phyloP scores from a whole-genome alignment of 2,888 invertebrate genomes.

The Oxystoma pomonae region DNA sequence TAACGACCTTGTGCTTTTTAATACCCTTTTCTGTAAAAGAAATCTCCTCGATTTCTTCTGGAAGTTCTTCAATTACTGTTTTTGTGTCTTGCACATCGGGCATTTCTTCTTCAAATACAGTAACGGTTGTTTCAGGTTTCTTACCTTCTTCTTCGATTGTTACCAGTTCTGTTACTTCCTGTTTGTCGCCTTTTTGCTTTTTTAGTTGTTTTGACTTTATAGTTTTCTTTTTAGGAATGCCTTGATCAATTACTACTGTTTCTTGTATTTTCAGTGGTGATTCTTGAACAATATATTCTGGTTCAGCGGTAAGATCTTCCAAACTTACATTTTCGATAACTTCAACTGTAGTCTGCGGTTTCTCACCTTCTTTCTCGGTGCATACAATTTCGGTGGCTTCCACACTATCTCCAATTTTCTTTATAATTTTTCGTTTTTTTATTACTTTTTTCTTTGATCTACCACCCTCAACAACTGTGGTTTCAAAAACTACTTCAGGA shows the following conservation, averaged over 20 bases:
- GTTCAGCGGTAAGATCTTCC: constrained; percentile 24
- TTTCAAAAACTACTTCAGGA: constrained; percentile 29
- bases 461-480: constrained; percentile 30
- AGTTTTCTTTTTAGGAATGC: constrained; percentile 38
- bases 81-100: constrained; percentile 25
- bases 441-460: constrained; percentile 27
- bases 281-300: constrained; percentile 26
- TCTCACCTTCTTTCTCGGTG: constrained; percentile 37
- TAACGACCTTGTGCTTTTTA: constrained; percentile 26
- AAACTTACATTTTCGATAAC: constrained; percentile 27
- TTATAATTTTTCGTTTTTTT: constrained; percentile 33
- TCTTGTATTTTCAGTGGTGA: constrained; percentile 28
- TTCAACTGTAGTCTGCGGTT: constrained; percentile 33
- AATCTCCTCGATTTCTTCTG: constrained; percentile 29
- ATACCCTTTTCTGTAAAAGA: constrained; percentile 41
- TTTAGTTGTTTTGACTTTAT: constrained; percentile 45
- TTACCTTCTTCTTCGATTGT: constrained; percentile 34
- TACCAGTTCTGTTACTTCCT: constrained; percentile 39
- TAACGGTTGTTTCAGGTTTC: constrained; percentile 31
- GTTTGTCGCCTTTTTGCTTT: constrained; percentile 42
- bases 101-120: constrained; percentile 33
- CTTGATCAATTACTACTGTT: constrained; percentile 35
- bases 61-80: constrained; percentile 34
- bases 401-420: constrained; percentile 34
- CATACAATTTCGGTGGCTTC: constrained; percentile 47